These are phyloP conservation scores for Paratilapia polleni DNA, from an alignment of 2,113 vertebrate species.

Conservation along the genomic window DNA sequence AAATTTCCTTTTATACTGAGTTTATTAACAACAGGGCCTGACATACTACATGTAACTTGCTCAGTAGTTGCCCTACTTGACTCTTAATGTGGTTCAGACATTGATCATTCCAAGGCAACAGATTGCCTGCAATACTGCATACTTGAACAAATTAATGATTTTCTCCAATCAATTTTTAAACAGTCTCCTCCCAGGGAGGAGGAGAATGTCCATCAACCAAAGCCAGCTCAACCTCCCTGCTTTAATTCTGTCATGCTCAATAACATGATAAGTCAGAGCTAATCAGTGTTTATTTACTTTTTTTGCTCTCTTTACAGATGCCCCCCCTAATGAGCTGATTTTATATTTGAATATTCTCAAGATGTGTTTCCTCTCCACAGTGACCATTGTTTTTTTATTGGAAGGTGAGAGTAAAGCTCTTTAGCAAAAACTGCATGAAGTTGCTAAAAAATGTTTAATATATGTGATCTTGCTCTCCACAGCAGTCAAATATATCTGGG, in stretches of 20 bases:
- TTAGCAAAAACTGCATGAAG: constrained; percentile 11
- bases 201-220: constrained; percentile 46
- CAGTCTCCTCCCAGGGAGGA: constrained; percentile 55
- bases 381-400: constrained; percentile 41
- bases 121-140: constrained; percentile 54
- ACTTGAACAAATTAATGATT: constrained; percentile 68
- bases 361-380: constrained; percentile 44
- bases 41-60: background rate
- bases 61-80: constrained; percentile 31
- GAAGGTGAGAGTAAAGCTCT: constrained; percentile 42
- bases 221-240: constrained; percentile 39
- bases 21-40: background rate
- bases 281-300: constrained; percentile 35
- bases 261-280: constrained; percentile 40
- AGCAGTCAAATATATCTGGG: constrained; percentile 34
- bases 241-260: constrained; percentile 46
- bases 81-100: constrained; percentile 59
- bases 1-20: background rate
- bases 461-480: constrained; percentile 10
- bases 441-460: constrained; percentile 2
- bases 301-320: constrained; percentile 31
- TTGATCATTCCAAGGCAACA: constrained; percentile 58
- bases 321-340: constrained; percentile 38
- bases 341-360: constrained; percentile 50
- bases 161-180: constrained; percentile 57